These are phyloP conservation scores for Plecturocebus donacophilus DNA, from an alignment of 2,113 vertebrate genomes.

Conservation along the genomic window DNA sequence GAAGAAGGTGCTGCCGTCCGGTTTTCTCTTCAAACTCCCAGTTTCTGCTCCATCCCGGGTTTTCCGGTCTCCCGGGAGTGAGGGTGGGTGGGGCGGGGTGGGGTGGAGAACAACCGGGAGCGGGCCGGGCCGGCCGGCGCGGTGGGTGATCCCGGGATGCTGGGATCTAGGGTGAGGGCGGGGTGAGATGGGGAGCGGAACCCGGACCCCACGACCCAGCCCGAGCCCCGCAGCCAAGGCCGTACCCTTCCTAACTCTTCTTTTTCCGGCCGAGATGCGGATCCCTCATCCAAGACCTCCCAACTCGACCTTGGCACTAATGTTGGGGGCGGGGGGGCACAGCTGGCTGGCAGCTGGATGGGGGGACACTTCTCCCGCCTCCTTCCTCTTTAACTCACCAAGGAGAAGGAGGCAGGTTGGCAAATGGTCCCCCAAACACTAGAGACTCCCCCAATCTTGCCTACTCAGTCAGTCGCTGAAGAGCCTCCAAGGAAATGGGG, in stretches of 20 bases:
- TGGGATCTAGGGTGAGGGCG: conserved; percentile 78
- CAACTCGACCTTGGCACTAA: conserved; percentile 73
- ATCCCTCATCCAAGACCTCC: conserved; percentile 75
- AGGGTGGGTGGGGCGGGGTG: conserved; percentile 75
- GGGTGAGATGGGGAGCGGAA: conserved; percentile 70
- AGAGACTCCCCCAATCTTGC: conserved; percentile 35
- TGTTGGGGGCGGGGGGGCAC: conserved; percentile 75
- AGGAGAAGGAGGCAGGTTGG: conserved; percentile 34
- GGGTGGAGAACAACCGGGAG: conserved; percentile 62
- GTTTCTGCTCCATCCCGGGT: conserved; percentile 43
- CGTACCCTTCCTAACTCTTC: conserved; percentile 56
- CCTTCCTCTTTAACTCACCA: conserved; percentile 70
- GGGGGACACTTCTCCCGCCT: conserved; percentile 60
- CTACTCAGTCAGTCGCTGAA: neutral
- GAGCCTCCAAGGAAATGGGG: neutral
- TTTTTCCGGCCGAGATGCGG: conserved; percentile 56
- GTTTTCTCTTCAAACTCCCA: conserved; percentile 38
- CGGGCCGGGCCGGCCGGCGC: conserved; percentile 64
- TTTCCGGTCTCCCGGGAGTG: conserved; percentile 55
- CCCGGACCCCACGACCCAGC: conserved; percentile 62
- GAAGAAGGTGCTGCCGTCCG: neutral
- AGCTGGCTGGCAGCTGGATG: conserved; percentile 91
- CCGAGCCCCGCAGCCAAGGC: conserved; percentile 76
- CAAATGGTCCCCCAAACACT: conserved; percentile 37
- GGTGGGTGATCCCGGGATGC: conserved; percentile 81